Percentiles rank a stretch among this genome's conserved stretches.
phyloP scores from a whole-genome alignment of 1,140 invertebrate genomes.

The Scaptomyza hsui region DNA sequence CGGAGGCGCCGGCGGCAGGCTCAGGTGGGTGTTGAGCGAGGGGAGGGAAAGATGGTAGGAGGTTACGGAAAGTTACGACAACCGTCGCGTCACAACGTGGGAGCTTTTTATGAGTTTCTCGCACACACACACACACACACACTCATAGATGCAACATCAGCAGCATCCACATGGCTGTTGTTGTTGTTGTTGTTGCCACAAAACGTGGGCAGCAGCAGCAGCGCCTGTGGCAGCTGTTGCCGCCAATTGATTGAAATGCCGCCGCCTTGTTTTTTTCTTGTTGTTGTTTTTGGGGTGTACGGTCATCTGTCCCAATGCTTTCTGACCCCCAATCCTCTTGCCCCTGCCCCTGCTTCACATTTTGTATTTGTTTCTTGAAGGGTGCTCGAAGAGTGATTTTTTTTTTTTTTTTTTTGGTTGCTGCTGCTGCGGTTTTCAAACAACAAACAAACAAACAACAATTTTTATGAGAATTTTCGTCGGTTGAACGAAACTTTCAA shows the following conservation, averaged over 20 bases:
- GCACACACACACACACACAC: conserved; percentile 33
- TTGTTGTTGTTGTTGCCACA: conserved; percentile 51
- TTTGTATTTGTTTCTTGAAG: conserved; percentile 67
- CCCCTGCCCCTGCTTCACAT: conserved; percentile 2
- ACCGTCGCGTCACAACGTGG: conserved; percentile 67
- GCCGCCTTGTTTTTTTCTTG: conserved; percentile 33
- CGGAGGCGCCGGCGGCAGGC: conserved; percentile 41
- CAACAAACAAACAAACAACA: conserved; percentile 57
- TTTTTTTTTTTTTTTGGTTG: too few species aligned
- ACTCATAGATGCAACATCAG: conserved; percentile 48
- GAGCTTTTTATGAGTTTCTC: conserved; percentile 73
- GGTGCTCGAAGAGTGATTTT: conserved; percentile 55
- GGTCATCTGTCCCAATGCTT: conserved; percentile 36
- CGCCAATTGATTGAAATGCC: conserved; percentile 71
- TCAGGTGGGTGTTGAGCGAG: conserved; percentile 38
- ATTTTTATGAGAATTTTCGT: conserved; percentile 78
- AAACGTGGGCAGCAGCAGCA: conserved; percentile 49
- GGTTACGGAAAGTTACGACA: conserved; percentile 61
- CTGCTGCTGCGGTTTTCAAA: conserved; percentile 55
- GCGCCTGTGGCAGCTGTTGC: conserved; percentile 62
- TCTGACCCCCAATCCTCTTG: conserved; percentile 8
- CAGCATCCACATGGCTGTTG: conserved; percentile 32
- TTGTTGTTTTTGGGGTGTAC: background rate
- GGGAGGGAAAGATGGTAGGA: background rate
- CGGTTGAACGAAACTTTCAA: conserved; percentile 77